Evolutionary conservation across 2,113 vertebrate genomes (phyloP), one percentile per base, ranked within the genome.

Genomic region (Zootoca vivipara): DNA sequence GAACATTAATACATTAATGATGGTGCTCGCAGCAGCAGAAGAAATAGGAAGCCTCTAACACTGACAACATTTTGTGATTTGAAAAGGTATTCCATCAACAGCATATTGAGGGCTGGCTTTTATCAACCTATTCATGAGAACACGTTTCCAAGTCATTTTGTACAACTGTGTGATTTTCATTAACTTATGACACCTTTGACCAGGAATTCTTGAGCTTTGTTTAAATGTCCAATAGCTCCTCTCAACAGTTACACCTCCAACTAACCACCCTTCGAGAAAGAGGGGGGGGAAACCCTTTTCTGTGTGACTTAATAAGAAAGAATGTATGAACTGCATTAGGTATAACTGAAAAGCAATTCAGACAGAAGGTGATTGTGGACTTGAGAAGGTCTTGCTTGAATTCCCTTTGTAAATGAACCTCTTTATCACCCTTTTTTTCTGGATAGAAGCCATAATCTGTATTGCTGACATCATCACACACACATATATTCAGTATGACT

Each of bases 41-140:
- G 35, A 8, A 91, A 93, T 92, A 88, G 73, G 3, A 69, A 93
- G 42, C 79, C 33, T 77, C 78, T 88, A 77, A 89, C 81, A 89
- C 72, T 92, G 91, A 92, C 88, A 93, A 89, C 30, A 89, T 64
- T 38, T 28, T 93, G 10, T 16, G 28, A 56, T 42, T 56, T 79
- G 78, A 56, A 79, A 58, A 79, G 30, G 46, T 12, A 79, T 79
- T n/a, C 28, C 26, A 33, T 18, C 18, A 56, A 33, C 18, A 7
- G 5, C 30, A 20, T 79, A 6, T 30, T 52, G 5, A 78, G 46
- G 28, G 52, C 42, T n/a, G 42, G 30, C 52, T 62, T 62, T 62
- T 62, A 62, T 62, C 13, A 62, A 62, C 4, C 58, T 62, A 62
- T 79, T 28, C 46, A n/a, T 15, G 4, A 20, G 13, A 15, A 58